Evolutionary conservation across 2,113 vertebrate species (phyloP).

Genomic region (Symphodus melops): DNA sequence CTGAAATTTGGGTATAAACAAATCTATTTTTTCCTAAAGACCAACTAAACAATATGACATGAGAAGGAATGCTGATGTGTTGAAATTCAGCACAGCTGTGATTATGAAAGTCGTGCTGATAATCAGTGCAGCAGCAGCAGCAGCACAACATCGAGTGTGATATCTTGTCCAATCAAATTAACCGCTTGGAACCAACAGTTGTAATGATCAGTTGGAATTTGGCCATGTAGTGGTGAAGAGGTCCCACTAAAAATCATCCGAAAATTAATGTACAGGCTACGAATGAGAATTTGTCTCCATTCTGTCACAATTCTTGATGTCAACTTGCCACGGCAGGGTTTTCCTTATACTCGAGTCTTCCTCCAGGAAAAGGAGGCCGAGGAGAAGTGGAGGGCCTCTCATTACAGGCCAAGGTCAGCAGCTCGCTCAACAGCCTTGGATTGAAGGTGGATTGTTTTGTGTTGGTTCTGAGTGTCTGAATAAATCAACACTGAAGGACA

Average conservation of each 20-base stretch:
- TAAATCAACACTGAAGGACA: conserved; percentile 51
- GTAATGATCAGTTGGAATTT: neutral
- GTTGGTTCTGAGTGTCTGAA: conserved; percentile 41
- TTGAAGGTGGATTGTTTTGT: conserved; percentile 44
- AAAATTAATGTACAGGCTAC: conserved; percentile 13
- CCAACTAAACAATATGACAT: no score
- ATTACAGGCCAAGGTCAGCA: conserved; percentile 62
- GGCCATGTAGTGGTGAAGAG: neutral
- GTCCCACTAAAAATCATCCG: neutral
- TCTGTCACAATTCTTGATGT: conserved; percentile 43
- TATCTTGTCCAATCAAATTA: neutral
- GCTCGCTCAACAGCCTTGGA: conserved; percentile 30
- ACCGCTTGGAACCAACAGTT: neutral
- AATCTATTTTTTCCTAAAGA: no score
- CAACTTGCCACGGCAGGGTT: conserved; percentile 4
- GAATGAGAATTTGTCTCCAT: conserved; percentile 51
- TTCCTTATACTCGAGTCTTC: conserved; percentile 42
- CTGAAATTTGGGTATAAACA: no score
- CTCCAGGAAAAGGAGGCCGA: conserved; percentile 42
- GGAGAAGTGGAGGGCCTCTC: conserved; percentile 49
- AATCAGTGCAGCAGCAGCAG: no score
- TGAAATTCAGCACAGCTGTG: no score
- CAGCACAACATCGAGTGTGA: no score
- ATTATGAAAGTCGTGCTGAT: no score
- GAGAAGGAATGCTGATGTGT: no score